Percentiles rank a stretch among this genome's conserved stretches.
phyloP scores from a whole-genome alignment of 2,888 invertebrate species.

The Thysanoteuthis rhombus region DNA sequence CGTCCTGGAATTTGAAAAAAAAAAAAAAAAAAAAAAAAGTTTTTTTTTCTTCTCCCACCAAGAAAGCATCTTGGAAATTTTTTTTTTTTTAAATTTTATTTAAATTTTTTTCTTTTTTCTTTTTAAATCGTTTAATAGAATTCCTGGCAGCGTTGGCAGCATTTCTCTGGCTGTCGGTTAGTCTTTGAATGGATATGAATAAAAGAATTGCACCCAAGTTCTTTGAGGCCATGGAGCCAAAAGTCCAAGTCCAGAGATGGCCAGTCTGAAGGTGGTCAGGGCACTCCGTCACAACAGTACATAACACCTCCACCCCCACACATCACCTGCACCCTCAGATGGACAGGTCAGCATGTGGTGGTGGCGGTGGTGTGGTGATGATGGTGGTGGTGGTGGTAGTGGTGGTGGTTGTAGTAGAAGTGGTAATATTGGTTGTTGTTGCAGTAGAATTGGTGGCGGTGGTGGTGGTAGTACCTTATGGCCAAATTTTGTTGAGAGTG shows the following conservation, averaged over 20 bases:
- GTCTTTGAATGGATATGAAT: constrained; percentile 12
- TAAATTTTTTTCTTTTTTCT: background rate
- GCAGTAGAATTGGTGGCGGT: background rate
- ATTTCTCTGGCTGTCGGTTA: background rate
- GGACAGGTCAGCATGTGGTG: background rate
- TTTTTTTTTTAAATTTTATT: no score
- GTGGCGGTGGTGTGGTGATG: background rate
- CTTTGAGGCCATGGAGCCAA: no score
- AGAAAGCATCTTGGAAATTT: background rate
- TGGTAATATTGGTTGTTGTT: background rate
- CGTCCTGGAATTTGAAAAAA: background rate
- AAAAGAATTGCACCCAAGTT: background rate
- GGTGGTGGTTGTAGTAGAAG: background rate
- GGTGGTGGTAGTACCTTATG: background rate
- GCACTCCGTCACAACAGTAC: background rate
- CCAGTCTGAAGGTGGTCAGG: background rate
- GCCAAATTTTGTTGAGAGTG: background rate
- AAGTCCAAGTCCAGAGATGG: background rate
- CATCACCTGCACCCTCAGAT: background rate
- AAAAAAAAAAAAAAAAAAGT: no score
- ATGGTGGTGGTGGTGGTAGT: background rate
- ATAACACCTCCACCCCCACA: background rate
- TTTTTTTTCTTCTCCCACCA: background rate
- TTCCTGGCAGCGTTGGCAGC: constrained; percentile 12
- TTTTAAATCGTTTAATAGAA: background rate